phyloP scores from a whole-genome alignment of 2,888 invertebrate genomes.

The Slavum lentiscoides region DNA sequence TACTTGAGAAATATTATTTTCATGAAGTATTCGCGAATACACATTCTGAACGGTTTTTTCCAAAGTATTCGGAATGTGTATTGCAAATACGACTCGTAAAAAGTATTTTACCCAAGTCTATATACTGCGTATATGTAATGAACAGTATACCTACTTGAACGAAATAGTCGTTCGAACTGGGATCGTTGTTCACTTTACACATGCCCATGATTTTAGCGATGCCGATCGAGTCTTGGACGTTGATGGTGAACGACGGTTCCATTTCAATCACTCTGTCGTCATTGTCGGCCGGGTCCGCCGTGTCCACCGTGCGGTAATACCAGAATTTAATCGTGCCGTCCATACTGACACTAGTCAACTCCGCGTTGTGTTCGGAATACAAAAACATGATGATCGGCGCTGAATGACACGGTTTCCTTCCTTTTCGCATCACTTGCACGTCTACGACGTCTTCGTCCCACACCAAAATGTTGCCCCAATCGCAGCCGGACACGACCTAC shows the following conservation, averaged over 20 bases:
- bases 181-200: slow-evolving; percentile 21
- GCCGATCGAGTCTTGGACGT: slow-evolving; percentile 62
- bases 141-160: slow-evolving; percentile 17
- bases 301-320: slow-evolving; percentile 90
- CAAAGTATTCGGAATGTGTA: too few relatives aligned
- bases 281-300: slow-evolving; percentile 78
- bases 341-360: slow-evolving; percentile 65
- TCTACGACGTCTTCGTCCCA: slow-evolving; percentile 91
- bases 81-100: too few relatives aligned
- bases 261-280: slow-evolving; percentile 77
- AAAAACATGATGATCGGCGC: slow-evolving; percentile 73
- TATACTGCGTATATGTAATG: too few relatives aligned
- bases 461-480: slow-evolving; percentile 88
- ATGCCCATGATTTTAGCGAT: slow-evolving; percentile 64
- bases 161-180: slow-evolving; percentile 28
- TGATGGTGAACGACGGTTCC: slow-evolving; percentile 84
- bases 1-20: too few relatives aligned
- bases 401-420: slow-evolving; percentile 74
- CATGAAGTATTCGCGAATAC: too few relatives aligned
- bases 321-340: slow-evolving; percentile 70
- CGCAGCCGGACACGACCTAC: slow-evolving; percentile 79
- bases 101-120: too few relatives aligned
- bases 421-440: slow-evolving; percentile 75
- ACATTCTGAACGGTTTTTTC: too few relatives aligned
- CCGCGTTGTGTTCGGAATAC: slow-evolving; percentile 62